Base-by-base conservation (phyloP, 2,797 vertebrate species). In the Anniella stebbinsi region DNA sequence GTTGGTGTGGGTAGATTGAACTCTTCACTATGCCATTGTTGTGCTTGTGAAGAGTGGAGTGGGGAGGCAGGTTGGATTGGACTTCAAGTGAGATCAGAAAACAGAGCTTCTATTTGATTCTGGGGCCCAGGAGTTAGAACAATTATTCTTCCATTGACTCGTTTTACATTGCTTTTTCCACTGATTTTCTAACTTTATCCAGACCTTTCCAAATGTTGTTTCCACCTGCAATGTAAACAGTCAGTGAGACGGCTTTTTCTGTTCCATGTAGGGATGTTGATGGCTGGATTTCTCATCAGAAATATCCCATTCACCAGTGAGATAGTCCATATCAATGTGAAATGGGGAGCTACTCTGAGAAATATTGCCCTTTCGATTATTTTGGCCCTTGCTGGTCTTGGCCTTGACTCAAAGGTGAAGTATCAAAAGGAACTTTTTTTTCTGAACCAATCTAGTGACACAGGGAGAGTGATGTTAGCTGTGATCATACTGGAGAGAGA, bases 361-460 rank as follows among this genome's bases (percentile, higher is more conserved):
- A 99, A 98, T 93, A 96, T 98, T 80, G 98, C 98, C 30, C 97
- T 99, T 88, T 97, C 98, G 8, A 92, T 99, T 94, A 99, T 99
- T 95, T 95, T 99, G 96, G 97, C 98, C 83, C 96, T 98, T 72
- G 99, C 98, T 3, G 98, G 98, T 4, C 98, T 99, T 0, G 98
- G 99, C 90, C 97, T 99, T 17, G 96, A 99, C 92, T 96, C 98
- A 60, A 93, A 97, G 95, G 98, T 99, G 96, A 21, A 87, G 82
- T 66, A 91, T 81, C 69, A 92, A 28, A 33, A 4, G 10, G 45
- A 77, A 41, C 36, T 77, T 25, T 85, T 51, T n/a, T 15, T 54
- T 13, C 7, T 70, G 30, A 23, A 33, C 17, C 41, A 38, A 30
- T 60, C 54, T 38, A 76, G 28, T 63, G 6, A 3, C 15, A 57